These are phyloP conservation scores for Catharus bicknelli DNA, from an alignment of 2,113 vertebrate species.

Conservation along the genomic window DNA sequence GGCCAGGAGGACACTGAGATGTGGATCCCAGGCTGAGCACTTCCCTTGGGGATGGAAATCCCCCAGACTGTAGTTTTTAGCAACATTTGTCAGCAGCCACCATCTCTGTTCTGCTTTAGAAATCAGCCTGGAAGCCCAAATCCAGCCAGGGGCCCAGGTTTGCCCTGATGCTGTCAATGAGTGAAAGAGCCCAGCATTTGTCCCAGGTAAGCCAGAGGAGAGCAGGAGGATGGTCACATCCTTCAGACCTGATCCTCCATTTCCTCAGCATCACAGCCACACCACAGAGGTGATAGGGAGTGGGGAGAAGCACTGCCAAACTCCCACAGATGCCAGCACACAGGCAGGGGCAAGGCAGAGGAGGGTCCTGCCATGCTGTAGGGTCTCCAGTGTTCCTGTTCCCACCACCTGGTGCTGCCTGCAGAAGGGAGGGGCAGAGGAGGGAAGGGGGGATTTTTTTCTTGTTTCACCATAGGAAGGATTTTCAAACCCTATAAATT, in stretches of 20 bases:
- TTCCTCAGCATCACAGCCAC: neutral
- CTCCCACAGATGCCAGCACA: neutral
- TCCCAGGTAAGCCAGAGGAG: neutral
- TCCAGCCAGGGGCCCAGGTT: neutral
- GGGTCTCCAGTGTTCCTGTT: neutral
- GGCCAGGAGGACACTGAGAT: neutral
- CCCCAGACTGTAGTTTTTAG: neutral
- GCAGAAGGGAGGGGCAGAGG: neutral
- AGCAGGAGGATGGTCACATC: neutral
- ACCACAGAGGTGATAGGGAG: accelerated
- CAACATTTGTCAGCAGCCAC: neutral
- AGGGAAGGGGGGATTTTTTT: neutral
- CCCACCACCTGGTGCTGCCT: neutral
- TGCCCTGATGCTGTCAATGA: neutral
- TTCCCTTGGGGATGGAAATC: neutral
- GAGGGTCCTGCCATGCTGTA: neutral
- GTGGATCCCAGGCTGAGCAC: neutral
- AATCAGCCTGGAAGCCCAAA: neutral
- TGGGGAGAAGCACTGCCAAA: accelerated
- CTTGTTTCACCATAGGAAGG: conserved; percentile 22
- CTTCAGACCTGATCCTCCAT: accelerated
- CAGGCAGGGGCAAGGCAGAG: neutral
- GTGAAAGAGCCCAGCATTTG: neutral
- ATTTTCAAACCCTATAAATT: conserved; percentile 66
- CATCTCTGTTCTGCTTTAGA: neutral